Conservation (phyloP, 2,113 vertebrate genomes). For the Amphiprion ocellaris region DNA sequence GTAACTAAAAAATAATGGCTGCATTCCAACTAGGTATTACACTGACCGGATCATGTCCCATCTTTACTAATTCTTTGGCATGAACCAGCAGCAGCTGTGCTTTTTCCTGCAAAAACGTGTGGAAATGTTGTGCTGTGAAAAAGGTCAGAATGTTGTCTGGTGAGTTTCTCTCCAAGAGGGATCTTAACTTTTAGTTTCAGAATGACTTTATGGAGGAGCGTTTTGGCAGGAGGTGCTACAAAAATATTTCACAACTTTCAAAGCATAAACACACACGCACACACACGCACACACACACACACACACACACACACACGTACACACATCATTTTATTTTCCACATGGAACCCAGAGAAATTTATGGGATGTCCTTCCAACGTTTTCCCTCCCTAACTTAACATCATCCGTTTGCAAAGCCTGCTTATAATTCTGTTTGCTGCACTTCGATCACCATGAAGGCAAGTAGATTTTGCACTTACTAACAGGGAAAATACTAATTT, state of each 20-base stretch:
- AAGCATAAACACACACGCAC: background rate
- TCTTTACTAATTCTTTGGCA: background rate
- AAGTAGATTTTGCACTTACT: slow-evolving; percentile 28
- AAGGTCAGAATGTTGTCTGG: slow-evolving; percentile 2
- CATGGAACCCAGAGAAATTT: background rate
- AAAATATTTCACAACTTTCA: too few relatives aligned
- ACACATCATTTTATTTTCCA: background rate
- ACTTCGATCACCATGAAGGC: slow-evolving; percentile 72
- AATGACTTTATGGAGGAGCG: slow-evolving; percentile 7
- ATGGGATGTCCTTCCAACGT: slow-evolving; percentile 2
- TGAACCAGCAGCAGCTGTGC: background rate
- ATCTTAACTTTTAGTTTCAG: slow-evolving; percentile 21
- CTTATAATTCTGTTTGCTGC: slow-evolving; percentile 6
- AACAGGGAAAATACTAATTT: background rate
- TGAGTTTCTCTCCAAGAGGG: too few relatives aligned
- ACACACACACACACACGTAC: slow-evolving; percentile 2
- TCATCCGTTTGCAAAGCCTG: background rate
- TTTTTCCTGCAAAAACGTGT: background rate
- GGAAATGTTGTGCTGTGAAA: background rate
- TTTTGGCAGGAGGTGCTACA: slow-evolving; percentile 12
- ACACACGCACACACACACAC: background rate
- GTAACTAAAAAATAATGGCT: background rate
- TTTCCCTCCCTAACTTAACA: background rate
- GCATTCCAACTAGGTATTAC: background rate
- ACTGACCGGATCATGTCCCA: background rate